Evolutionary conservation across 2,888 invertebrate species (phyloP), one percentile per base, ranked within the genome.

Genomic region (Sarcophaga rosellei): DNA sequence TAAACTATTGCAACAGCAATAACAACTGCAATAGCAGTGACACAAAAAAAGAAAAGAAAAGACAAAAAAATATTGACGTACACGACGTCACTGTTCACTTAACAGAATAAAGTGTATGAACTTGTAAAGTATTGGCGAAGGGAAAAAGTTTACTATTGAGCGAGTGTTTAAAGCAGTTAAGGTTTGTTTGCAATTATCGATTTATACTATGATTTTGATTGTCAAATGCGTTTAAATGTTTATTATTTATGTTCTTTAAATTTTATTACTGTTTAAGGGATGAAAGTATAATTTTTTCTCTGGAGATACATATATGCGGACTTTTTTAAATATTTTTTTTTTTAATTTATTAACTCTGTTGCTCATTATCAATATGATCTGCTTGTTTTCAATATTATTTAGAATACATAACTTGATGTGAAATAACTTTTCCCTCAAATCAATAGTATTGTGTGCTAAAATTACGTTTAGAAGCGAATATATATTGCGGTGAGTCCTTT

Each of bases 1-100:
- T 86, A 84, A 86, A 79, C 84, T 79, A 84, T 79, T 81, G 79
- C 84, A 70, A 79, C 80, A 59, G 65, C 74, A 81, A 81, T 53
- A 84, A 59, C 65, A 74, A 77, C 66, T 73, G 17, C 59, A 81
- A 25, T 66, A 81, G 61, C 53, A 70, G 78, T 70, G 61, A 70
- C 69, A 76, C 11, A 66, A 78, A 44, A 78, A 44, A 73, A 81
- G 21, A 65, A 72, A 59, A 20, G 76, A 65, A 15, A 70, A 53
- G 17, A 76, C 25, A 3, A 63, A 21, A 59, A 66, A 44, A 6
- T 25, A 53, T 72, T 6, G n/a, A 69, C 59, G 35, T 47, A 53
- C 66, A 80, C 65, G 75, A 80, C 65, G 75, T 80, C 81, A 78
- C 78, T 78, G 85, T 78, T 74, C 81, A 81, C 69, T 80, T 70